These are phyloP conservation scores for Anolis apletophallus DNA, from an alignment of 2,797 vertebrate genomes.

Conservation along the genomic window DNA sequence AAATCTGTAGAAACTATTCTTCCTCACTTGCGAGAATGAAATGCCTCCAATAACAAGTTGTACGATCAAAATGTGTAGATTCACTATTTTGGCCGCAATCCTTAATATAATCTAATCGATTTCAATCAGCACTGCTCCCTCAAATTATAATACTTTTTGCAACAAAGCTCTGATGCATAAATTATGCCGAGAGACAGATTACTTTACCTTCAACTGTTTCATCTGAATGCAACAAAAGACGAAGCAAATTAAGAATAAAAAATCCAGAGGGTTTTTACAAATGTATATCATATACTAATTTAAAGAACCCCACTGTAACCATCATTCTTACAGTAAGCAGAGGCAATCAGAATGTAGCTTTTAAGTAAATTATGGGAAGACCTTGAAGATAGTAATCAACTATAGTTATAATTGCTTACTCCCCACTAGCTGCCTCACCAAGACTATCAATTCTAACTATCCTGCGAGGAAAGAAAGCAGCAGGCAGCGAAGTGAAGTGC, in stretches of 20 bases:
- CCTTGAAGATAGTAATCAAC: background rate
- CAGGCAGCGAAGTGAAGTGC: background rate
- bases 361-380: background rate
- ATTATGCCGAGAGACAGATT: constrained; percentile 7
- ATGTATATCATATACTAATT: background rate
- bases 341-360: background rate
- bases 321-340: background rate
- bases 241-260: constrained; percentile 3
- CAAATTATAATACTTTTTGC: background rate
- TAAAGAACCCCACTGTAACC: background rate
- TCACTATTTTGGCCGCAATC: background rate
- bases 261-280: background rate
- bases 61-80: background rate
- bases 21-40: no score
- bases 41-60: no score
- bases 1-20: no score
- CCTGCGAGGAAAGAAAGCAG: background rate
- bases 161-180: constrained; percentile 14
- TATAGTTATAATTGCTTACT: background rate
- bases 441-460: background rate
- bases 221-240: background rate
- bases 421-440: background rate
- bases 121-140: background rate
- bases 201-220: background rate
- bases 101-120: background rate